phyloP scores from a whole-genome alignment of 2,113 vertebrate genomes.

The Corythornis cristatus region DNA sequence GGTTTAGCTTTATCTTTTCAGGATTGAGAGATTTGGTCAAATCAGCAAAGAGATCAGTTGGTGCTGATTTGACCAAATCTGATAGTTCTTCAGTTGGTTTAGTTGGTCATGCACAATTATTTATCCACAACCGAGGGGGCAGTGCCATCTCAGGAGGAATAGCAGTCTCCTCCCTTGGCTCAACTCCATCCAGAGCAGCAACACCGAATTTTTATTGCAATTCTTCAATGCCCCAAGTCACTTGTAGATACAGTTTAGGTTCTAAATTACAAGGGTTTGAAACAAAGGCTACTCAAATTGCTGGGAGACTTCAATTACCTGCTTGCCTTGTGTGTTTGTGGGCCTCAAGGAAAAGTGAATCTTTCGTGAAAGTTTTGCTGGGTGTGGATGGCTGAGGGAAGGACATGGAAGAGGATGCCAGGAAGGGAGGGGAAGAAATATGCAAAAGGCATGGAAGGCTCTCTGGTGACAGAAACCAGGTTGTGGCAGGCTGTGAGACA shows the following conservation, averaged over 20 bases:
- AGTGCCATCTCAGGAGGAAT: not conserved
- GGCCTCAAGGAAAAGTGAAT: constrained; percentile 12
- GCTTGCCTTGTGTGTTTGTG: not conserved
- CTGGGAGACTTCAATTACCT: not conserved
- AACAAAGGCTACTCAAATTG: not conserved
- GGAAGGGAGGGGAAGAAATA: not conserved
- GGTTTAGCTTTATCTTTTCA: not conserved
- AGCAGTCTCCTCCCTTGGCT: not conserved
- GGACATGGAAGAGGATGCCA: not conserved
- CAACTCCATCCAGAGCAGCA: not conserved
- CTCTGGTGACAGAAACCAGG: not conserved
- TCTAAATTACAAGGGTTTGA: not conserved
- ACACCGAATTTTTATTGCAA: not conserved
- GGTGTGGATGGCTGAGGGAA: constrained; percentile 20
- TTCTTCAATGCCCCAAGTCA: not conserved
- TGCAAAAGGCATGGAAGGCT: not conserved
- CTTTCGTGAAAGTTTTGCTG: not conserved
- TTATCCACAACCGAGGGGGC: not conserved
- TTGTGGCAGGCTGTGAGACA: not conserved
- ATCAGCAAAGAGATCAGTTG: not conserved
- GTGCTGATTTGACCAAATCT: not conserved
- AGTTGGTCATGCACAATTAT: not conserved
- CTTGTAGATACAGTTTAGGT: not conserved
- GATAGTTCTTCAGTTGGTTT: not conserved
- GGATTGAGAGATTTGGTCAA: too few relatives aligned